These are phyloP conservation scores for Mimumesa dahlbomi DNA, from an alignment of 2,888 invertebrate species.

Conservation along the genomic window DNA sequence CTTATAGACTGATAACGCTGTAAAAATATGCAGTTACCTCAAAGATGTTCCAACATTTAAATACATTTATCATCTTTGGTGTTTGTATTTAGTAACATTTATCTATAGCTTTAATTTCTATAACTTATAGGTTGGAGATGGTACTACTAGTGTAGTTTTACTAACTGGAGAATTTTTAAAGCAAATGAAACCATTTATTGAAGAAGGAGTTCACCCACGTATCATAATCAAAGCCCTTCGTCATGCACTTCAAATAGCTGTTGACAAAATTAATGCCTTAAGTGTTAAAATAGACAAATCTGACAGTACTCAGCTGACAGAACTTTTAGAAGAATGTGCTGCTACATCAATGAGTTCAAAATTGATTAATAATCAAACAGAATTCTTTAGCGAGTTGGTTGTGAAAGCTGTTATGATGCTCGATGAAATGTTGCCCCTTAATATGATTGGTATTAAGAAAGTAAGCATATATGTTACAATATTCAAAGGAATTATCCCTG, in stretches of 20 bases:
- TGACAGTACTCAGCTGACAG: constrained; percentile 84
- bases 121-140: constrained; percentile 94
- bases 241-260: constrained; percentile 89
- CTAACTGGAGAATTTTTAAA: constrained; percentile 97
- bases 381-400: constrained; percentile 97
- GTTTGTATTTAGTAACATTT: constrained; percentile 9
- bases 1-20: constrained; percentile 69
- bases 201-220: constrained; percentile 98
- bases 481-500: not conserved
- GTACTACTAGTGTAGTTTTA: constrained; percentile 98
- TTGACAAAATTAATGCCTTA: constrained; percentile 91
- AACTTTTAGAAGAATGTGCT: constrained; percentile 92
- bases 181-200: constrained; percentile 96
- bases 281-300: constrained; percentile 89
- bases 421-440: constrained; percentile 94
- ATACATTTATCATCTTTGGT: constrained; percentile 1
- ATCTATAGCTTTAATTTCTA: not conserved
- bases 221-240: constrained; percentile 95
- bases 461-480: constrained; percentile 79
- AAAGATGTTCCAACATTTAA: constrained; percentile 68
- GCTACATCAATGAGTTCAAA: constrained; percentile 98
- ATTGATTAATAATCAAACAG: constrained; percentile 96
- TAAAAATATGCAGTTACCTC: constrained; percentile 67
- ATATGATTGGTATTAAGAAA: constrained; percentile 99
- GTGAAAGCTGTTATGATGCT: constrained; percentile 97